A percentile compares a stretch with the other conserved stretches of the same genome.
These are phyloP conservation scores for Aphidoletes aphidimyza DNA, from an alignment of 2,888 invertebrate genomes.

Conservation along the genomic window DNA sequence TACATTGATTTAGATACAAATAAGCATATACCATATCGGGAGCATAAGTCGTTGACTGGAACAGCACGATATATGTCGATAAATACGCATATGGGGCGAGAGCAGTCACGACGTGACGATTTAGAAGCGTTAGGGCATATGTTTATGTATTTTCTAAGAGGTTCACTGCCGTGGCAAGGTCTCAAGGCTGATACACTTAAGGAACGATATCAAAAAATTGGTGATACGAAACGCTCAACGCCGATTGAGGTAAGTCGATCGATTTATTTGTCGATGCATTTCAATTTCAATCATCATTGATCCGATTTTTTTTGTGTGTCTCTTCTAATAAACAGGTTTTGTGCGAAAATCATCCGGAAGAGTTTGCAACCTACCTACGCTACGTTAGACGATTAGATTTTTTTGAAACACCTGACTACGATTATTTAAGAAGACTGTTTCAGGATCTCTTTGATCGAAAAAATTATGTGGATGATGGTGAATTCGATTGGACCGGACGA, in stretches of 20 bases:
- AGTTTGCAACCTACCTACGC: slow-evolving; percentile 96
- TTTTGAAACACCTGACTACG: slow-evolving; percentile 99
- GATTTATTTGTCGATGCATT: too few relatives aligned
- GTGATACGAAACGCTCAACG: slow-evolving; percentile 99
- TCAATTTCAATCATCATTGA: background rate
- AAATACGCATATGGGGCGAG: slow-evolving; percentile 99
- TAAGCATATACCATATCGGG: slow-evolving; percentile 99
- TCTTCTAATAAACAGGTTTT: slow-evolving; percentile 71
- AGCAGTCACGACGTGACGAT: slow-evolving; percentile 99
- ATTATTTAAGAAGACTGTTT: slow-evolving; percentile 96
- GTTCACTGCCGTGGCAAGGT: slow-evolving; percentile 99
- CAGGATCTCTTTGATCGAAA: slow-evolving; percentile 89
- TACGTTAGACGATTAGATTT: slow-evolving; percentile 98
- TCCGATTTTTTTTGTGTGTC: slow-evolving; percentile 55
- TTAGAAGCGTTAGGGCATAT: slow-evolving; percentile 99
- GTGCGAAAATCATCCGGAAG: slow-evolving; percentile 90
- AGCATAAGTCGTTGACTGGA: slow-evolving; percentile 99
- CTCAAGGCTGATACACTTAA: slow-evolving; percentile 99
- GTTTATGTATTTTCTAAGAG: slow-evolving; percentile 99
- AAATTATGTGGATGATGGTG: slow-evolving; percentile 88
- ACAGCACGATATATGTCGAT: slow-evolving; percentile 99
- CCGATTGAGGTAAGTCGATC: slow-evolving; percentile 88
- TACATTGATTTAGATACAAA: slow-evolving; percentile 99
- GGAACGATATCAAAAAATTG: slow-evolving; percentile 99
- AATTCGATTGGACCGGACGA: slow-evolving; percentile 96